A percentile compares a stretch with the other conserved stretches of the same genome.
Conservation (phyloP, 2,888 invertebrate genomes). For the Allophyes oxyacanthae region DNA sequence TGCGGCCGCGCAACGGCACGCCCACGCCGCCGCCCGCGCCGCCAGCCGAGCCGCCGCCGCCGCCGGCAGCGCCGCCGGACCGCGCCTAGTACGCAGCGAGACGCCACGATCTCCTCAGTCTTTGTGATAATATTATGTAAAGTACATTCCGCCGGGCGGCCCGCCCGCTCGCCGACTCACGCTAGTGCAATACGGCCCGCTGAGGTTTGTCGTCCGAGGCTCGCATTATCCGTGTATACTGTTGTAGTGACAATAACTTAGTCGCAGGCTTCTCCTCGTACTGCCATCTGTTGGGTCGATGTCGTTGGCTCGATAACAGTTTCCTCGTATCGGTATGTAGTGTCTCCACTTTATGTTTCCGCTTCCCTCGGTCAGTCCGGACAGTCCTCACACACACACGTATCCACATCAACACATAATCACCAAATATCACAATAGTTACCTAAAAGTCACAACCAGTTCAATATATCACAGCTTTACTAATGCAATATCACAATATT, state of each 20-base stretch:
- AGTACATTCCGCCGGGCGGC: constrained; percentile 81
- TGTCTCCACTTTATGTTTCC: constrained; percentile 61
- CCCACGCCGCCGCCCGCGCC: constrained; percentile 78
- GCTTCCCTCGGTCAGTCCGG: constrained; percentile 63
- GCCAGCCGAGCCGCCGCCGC: constrained; percentile 65
- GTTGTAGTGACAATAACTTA: constrained; percentile 83
- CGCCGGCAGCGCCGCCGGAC: constrained; percentile 52
- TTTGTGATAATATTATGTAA: constrained; percentile 85
- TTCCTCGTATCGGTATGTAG: constrained; percentile 55
- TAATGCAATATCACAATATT: constrained; percentile 84
- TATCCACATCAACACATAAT: constrained; percentile 66
- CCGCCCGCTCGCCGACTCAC: constrained; percentile 51
- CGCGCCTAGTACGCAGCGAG: constrained; percentile 54
- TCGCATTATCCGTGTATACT: constrained; percentile 70
- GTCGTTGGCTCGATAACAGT: constrained; percentile 39
- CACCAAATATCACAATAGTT: constrained; percentile 89
- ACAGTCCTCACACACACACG: constrained; percentile 57
- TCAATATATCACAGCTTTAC: constrained; percentile 87
- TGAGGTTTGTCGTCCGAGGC: constrained; percentile 52
- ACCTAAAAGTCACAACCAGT: constrained; percentile 87
- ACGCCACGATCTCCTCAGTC: constrained; percentile 76
- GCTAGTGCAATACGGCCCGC: constrained; percentile 54
- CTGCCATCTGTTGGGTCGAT: constrained; percentile 43
- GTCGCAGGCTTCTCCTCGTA: constrained; percentile 67
- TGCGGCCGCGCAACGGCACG: constrained; percentile 80